Evolutionary conservation across 2,888 invertebrate species (phyloP).

Genomic region (Mycalesis mineus): DNA sequence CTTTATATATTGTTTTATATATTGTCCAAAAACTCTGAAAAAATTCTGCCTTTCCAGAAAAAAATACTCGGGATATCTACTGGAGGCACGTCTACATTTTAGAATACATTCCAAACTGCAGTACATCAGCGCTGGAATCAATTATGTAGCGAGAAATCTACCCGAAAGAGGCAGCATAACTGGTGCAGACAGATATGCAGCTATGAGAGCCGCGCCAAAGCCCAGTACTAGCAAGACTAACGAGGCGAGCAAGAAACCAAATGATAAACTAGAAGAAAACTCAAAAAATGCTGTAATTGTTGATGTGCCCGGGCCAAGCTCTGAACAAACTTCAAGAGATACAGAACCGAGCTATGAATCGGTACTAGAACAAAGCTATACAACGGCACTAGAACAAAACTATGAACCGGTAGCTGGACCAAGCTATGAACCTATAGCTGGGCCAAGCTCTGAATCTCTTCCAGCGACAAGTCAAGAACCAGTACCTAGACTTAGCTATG

Average conservation of each 20-base stretch:
- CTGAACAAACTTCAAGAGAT: no score
- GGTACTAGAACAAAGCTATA: not conserved
- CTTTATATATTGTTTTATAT: no score
- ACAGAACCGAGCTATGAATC: no score
- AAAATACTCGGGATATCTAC: constrained; percentile 90
- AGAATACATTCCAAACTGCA: constrained; percentile 87
- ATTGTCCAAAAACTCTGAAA: no score
- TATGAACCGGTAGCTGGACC: no score
- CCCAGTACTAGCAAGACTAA: not conserved
- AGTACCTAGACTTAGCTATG: no score
- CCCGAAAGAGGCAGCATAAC: not conserved
- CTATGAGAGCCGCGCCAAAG: not conserved
- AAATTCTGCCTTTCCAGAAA: constrained; percentile 80
- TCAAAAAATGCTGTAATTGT: not conserved
- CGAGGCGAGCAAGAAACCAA: not conserved
- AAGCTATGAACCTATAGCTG: no score
- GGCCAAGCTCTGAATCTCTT: no score
- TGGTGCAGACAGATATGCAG: not conserved
- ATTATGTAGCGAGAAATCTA: not conserved
- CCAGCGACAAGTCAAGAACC: no score
- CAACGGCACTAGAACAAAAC: no score
- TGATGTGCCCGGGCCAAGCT: not conserved
- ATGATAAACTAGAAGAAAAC: not conserved
- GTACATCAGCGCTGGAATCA: constrained; percentile 34
- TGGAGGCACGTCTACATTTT: constrained; percentile 94